Evolutionary conservation across 2,888 invertebrate species (phyloP), one percentile per base, ranked within the genome.

Genomic region (Amaurobius ferox): DNA sequence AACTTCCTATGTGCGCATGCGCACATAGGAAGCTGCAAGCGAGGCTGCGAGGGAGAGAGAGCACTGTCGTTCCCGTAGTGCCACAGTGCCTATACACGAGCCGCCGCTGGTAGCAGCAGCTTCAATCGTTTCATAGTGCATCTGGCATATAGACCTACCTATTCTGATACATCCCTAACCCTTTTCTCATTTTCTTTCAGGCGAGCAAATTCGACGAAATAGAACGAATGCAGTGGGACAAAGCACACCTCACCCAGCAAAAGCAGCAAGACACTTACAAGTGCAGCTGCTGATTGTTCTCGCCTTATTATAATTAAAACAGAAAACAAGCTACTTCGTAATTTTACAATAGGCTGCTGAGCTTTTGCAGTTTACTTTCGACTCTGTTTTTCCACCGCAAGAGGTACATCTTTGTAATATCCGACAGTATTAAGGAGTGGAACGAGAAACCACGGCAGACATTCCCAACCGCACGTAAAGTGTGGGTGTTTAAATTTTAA

Each of bases 141-240:
- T n/a, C n/a, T n/a, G n/a, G n/a, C n/a, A n/a, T n/a, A n/a, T n/a
- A n/a, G n/a, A n/a, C n/a, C 5, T 35, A 35, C 11, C 11, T 11
- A 35, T 11, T 35, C 35, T 35, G 11, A 35, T 35, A 7, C 11
- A 35, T 35, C 11, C 11, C 11, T 5, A 7, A 7, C 11, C 2
- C 2, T 55, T 23, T 23, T 55, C 23, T 55, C 23, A 9, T 81
- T 66, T 70, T 35, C 13, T 44, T 87, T 13, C 62, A 89, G 89
- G 89, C 89, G 5, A 89, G 89, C 78, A 88, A 87, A 55, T 89
- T 89, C 48, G 89, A 89, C 73, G 89, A 89, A 61, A 86, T 89
- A 44, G 89, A 89, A 48, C 76, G 89, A 9, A 83, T 78, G 7
- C 86, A 89, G 64, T 88, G 89, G 89, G 89, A 89, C 23, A 88